Evolutionary conservation across 2,888 invertebrate genomes (phyloP).

Genomic region (Leptothorax acervorum): DNA sequence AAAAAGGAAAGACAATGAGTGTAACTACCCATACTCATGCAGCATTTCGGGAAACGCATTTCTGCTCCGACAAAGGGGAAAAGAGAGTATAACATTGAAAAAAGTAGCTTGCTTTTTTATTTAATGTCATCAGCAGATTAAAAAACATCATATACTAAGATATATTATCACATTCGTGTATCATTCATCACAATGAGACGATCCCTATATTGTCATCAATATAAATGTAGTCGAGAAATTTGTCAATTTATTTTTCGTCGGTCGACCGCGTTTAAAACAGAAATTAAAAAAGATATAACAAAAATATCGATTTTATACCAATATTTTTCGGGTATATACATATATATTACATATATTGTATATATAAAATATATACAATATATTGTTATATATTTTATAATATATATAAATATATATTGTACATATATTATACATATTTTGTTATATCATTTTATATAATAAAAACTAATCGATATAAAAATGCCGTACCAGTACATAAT

Average conservation of each 20-base stretch:
- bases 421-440: too few relatives aligned
- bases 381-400: background rate
- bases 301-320: background rate
- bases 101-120: slow-evolving; percentile 72
- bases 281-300: background rate
- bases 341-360: background rate
- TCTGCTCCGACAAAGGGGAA: slow-evolving; percentile 72
- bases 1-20: background rate
- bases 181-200: slow-evolving; percentile 72
- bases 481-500: too few relatives aligned
- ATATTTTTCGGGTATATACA: background rate
- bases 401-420: background rate
- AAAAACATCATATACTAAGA: slow-evolving; percentile 68
- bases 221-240: slow-evolving; percentile 10
- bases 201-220: slow-evolving; percentile 52
- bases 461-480: too few relatives aligned
- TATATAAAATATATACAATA: background rate
- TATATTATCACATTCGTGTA: slow-evolving; percentile 38
- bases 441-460: too few relatives aligned
- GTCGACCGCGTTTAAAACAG: slow-evolving; percentile 17
- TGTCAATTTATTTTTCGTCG: slow-evolving; percentile 54
- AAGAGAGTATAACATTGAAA: slow-evolving; percentile 75
- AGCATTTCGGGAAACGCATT: slow-evolving; percentile 58
- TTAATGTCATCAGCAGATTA: slow-evolving; percentile 69
- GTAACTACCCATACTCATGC: slow-evolving; percentile 61